Evolutionary conservation across 2,797 vertebrate genomes (phyloP).

Genomic region (Tarsius wallacei): DNA sequence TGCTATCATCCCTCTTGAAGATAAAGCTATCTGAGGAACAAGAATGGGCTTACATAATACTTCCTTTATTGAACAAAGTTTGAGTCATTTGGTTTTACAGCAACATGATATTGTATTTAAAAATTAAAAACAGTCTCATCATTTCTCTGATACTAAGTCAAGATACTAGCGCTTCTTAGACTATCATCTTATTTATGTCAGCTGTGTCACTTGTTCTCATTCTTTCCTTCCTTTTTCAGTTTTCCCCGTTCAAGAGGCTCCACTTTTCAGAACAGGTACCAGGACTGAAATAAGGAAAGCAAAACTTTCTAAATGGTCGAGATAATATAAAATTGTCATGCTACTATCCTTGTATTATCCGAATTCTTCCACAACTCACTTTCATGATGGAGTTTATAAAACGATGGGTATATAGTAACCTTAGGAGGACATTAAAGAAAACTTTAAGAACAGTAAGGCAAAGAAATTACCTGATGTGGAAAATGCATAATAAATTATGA

Average conservation of each 20-base stretch:
- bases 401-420: neutral
- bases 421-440: neutral
- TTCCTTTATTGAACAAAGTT: neutral
- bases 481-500: constrained; percentile 17
- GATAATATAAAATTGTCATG: neutral
- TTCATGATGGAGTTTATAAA: neutral
- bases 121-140: neutral
- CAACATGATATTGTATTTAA: neutral
- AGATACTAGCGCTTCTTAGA: neutral
- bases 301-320: neutral
- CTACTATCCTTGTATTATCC: neutral
- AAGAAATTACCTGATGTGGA: neutral
- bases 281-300: neutral
- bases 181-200: neutral
- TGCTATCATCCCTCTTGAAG: neutral
- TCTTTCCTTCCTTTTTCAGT: neutral
- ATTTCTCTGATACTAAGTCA: neutral
- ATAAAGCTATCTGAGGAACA: neutral
- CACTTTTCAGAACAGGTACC: neutral
- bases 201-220: neutral
- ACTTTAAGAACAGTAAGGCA: neutral
- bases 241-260: neutral
- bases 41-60: neutral
- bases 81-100: neutral
- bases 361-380: neutral